A percentile compares a stretch with the other conserved stretches of the same genome.
Conservation (phyloP, 2,797 vertebrate genomes). For the Vireo griseus region DNA sequence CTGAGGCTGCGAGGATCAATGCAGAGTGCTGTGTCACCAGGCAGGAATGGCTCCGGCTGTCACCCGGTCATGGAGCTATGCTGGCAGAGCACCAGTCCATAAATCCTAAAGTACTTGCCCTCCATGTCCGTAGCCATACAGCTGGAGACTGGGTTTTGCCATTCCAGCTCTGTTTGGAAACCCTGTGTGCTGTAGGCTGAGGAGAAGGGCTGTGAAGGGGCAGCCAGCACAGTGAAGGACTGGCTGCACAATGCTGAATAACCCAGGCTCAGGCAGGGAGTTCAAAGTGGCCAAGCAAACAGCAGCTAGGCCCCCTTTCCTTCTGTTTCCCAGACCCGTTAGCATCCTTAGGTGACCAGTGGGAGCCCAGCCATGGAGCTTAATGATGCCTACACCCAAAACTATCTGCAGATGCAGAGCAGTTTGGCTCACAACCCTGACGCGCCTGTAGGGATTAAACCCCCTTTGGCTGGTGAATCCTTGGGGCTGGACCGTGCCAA, state of each 20-base stretch:
- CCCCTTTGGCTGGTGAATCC: not conserved
- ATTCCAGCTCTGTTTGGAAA: constrained; percentile 2
- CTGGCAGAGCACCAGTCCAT: constrained; percentile 59
- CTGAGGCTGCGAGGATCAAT: constrained; percentile 9
- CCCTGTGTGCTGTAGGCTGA: not conserved
- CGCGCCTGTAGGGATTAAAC: not conserved
- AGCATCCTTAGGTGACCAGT: fast-evolving
- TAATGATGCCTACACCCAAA: not conserved
- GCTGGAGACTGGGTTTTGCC: constrained; percentile 28
- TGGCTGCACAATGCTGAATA: not conserved
- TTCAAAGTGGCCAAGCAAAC: not conserved
- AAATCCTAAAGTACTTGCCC: constrained; percentile 68
- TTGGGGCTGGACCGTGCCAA: not conserved
- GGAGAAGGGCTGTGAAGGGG: not conserved
- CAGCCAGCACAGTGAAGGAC: not conserved
- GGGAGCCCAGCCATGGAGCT: not conserved
- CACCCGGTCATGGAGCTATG: constrained; percentile 51
- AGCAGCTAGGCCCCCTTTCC: fast-evolving
- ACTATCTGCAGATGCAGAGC: not conserved
- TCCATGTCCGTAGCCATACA: constrained; percentile 16
- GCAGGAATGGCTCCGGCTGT: constrained; percentile 49
- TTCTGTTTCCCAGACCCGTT: fast-evolving
- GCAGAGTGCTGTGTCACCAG: constrained; percentile 66
- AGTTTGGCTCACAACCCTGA: not conserved
- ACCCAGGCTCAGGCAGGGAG: not conserved